Evolutionary conservation across 2,888 invertebrate species (phyloP).

Genomic region (Mystacides longicornis): DNA sequence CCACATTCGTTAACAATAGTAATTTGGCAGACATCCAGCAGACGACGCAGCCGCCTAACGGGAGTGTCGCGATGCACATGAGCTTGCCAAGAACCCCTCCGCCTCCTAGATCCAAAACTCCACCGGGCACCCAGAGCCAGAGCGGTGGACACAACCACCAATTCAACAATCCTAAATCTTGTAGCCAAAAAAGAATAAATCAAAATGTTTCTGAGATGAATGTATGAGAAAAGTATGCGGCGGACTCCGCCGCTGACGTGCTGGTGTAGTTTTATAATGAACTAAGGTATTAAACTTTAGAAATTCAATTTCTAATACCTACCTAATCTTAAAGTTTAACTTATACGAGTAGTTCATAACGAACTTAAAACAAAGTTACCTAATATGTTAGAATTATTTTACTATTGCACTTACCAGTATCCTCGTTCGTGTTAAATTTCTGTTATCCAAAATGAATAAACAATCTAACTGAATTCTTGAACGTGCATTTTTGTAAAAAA

Average conservation of each 20-base stretch:
- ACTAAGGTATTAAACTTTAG: not conserved
- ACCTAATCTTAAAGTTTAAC: not conserved
- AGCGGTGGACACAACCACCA: slow-evolving; percentile 34
- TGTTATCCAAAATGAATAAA: too few relatives aligned
- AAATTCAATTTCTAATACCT: not conserved
- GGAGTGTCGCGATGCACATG: slow-evolving; percentile 35
- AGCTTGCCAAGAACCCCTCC: slow-evolving; percentile 29
- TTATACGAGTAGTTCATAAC: too few relatives aligned
- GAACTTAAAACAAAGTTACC: too few relatives aligned
- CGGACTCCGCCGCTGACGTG: slow-evolving; percentile 25
- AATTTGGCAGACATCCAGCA: slow-evolving; percentile 48
- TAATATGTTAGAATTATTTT: too few relatives aligned
- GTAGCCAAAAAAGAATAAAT: slow-evolving; percentile 59
- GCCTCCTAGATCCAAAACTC: slow-evolving; percentile 41
- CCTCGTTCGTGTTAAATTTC: too few relatives aligned
- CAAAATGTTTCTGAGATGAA: slow-evolving; percentile 85
- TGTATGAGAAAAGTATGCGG: slow-evolving; percentile 58
- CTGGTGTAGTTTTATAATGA: slow-evolving; percentile 10
- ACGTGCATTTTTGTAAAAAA: too few relatives aligned
- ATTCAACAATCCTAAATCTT: slow-evolving; percentile 29
- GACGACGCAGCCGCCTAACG: slow-evolving; percentile 31
- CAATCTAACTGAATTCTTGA: too few relatives aligned
- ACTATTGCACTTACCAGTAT: too few relatives aligned
- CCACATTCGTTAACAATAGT: slow-evolving; percentile 43
- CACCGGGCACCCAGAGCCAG: slow-evolving; percentile 28